These are phyloP conservation scores for Pseudoatta argentina DNA, from an alignment of 1,140 invertebrate genomes.

Conservation along the genomic window DNA sequence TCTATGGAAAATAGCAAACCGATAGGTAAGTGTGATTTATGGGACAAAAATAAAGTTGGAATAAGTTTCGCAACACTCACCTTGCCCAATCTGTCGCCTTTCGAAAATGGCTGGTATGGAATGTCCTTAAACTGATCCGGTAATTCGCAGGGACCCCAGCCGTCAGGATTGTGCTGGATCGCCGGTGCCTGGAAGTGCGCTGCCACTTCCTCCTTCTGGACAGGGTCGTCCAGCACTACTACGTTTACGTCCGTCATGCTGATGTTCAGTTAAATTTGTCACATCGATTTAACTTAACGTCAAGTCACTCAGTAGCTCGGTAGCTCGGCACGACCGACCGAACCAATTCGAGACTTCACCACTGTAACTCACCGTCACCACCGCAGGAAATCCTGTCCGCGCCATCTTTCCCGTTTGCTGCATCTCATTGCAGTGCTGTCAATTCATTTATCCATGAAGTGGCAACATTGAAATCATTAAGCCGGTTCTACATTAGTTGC, in stretches of 20 bases:
- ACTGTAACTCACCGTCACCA: too few relatives aligned
- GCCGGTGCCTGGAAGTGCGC: constrained; percentile 89
- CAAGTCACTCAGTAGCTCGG: constrained; percentile 14
- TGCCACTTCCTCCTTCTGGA: constrained; percentile 73
- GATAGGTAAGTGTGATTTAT: constrained; percentile 4
- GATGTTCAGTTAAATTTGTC: neutral
- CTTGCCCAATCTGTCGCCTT: constrained; percentile 98
- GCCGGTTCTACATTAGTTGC: too few relatives aligned
- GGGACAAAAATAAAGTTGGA: neutral
- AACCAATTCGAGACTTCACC: neutral
- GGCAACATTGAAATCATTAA: neutral
- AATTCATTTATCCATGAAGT: neutral
- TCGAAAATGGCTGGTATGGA: constrained; percentile 99
- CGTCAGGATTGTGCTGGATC: constrained; percentile 95
- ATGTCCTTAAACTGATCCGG: constrained; percentile 98
- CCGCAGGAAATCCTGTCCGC: constrained; percentile 22
- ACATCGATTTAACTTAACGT: neutral
- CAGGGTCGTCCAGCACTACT: constrained; percentile 64
- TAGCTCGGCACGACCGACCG: neutral
- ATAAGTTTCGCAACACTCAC: constrained; percentile 83
- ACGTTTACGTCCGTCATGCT: constrained; percentile 71
- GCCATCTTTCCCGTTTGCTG: neutral
- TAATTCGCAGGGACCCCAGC: constrained; percentile 98
- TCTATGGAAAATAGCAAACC: constrained; percentile 86
- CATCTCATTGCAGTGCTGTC: neutral